A percentile compares a stretch with the other conserved stretches of the same genome.
Evolutionary conservation across 2,888 invertebrate genomes (phyloP).

Genomic region (Dryomyza anilis): DNA sequence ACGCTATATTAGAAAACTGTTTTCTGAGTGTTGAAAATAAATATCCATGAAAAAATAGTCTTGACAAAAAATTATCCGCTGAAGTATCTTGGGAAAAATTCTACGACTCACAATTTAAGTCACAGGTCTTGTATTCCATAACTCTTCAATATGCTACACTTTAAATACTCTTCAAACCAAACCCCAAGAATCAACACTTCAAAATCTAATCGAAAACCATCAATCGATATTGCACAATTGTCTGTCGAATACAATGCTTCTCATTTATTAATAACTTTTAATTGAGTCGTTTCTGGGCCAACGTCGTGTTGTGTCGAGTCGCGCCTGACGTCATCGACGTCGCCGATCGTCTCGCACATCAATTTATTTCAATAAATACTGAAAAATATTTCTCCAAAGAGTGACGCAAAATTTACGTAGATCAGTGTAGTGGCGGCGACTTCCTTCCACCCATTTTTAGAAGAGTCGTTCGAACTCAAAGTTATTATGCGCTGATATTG

Average conservation of each 20-base stretch:
- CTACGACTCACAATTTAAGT: no score
- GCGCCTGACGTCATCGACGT: slow-evolving; percentile 15
- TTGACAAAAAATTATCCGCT: no score
- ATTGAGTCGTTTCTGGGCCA: slow-evolving; percentile 22
- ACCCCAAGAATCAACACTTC: neutral
- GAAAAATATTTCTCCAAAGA: neutral
- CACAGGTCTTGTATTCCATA: no score
- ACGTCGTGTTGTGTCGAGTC: neutral
- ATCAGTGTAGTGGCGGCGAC: no score
- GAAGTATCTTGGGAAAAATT: no score
- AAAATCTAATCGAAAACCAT: no score
- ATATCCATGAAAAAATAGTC: no score
- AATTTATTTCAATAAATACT: slow-evolving; percentile 10
- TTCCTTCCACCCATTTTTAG: neutral
- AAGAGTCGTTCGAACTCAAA: neutral
- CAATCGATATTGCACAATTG: no score
- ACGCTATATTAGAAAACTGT: no score
- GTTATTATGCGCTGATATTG: neutral
- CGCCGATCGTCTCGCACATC: neutral
- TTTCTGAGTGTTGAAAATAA: no score
- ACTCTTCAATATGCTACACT: neutral
- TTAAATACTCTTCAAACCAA: neutral
- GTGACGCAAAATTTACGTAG: neutral
- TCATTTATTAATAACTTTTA: slow-evolving; percentile 23
- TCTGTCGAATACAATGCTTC: no score